Evolutionary conservation across 53 echinoderm and acorn worm species (phyloP), one percentile per base, ranked within the genome.

Genomic region (Patiria pectinifera): DNA sequence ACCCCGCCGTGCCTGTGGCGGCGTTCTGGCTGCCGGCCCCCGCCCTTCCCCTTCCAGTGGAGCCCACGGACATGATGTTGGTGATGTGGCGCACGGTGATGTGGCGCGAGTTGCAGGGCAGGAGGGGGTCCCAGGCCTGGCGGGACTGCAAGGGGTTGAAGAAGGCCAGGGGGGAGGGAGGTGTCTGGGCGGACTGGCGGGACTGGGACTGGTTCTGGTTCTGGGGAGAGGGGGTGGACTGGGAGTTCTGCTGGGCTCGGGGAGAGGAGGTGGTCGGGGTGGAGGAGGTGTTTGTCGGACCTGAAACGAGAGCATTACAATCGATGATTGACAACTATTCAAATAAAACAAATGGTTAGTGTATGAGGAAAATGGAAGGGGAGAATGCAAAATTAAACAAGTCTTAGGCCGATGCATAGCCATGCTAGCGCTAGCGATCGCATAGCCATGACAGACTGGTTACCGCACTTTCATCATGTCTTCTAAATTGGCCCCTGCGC

Each of bases 101-200:
- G 83, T 99, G 99, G 7, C 99, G 94, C 5, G 99, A 99, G 80
- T 93, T 93, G 72, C 99, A 99, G 79, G 96, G 97, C 74, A 99
- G 89, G 77, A 95, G 94, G 0, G 97, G 97, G 83, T 99, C 99
- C 96, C 97, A 97, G 81, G 94, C 84, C 4, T 80, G 91, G 71
- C 91, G 93, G 3, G 84, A 78, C 26, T 87, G 87, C 49, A 94
- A 86, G 15, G 95, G 92, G 82, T 94, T 95, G 83, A 97, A 94
- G 62, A 94, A 83, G 80, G 83, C 91, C 91, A 96, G 85, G 60
- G 95, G 85, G 0, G 82, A 76, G 45, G 80, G 69, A 19, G 47
- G 49, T 4, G 53, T 53, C 53, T 53, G 53, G 53, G 53, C 6
- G 53, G 5, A 6, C 53, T 53, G 53, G 53, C 6, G 53, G 53